Evolutionary conservation across 2,113 vertebrate species (phyloP), one percentile per base, ranked within the genome.

Genomic region (Dromaius novaehollandiae): DNA sequence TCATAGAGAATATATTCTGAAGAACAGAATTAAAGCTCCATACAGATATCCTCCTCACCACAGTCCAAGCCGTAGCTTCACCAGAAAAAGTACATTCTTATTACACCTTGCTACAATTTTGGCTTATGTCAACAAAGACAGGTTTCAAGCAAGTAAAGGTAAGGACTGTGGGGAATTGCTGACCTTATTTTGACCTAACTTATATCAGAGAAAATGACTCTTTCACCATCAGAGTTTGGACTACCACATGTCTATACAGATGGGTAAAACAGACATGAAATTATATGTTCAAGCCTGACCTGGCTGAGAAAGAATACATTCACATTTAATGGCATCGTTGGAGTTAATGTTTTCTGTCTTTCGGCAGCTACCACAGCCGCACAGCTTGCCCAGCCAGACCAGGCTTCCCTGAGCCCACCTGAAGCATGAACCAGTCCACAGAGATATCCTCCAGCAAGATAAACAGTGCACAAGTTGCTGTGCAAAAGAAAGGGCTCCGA

Each of bases 121-220:
- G 16, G 32, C 46, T 53, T 9, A 19, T 0, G 1, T 28, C n/a
- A 83, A 73, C 14, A 55, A 73, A 4, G 13, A 64, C 21, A 75
- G 36, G 32, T 26, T 58, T 42, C 40, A 46, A 28, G 51, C 28
- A 56, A 65, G 38, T 4, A 53, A 61, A 93, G 60, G 42, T 68
- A 40, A 71, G n/a, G 48, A 44, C 70, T 40, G 13, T 2, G 0
- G 18, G 58, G 21, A 86, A 94, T 26, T 48, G 60, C 48, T 30
- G 77, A 84, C 88, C 78, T 94, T 84, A 96, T 24, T 73, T 1
- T 48, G 77, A 82, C 95, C 90, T 89, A 14, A 90, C 86, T 83
- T 75, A 55, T 75, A 94, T 68, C 50, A 60, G 9, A 92, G 92
- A 20, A 84, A 92, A 42, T 1, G 4, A 46, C 14, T 40, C 25